Evolutionary conservation across 2,888 invertebrate genomes (phyloP), one percentile per base, ranked within the genome.

Genomic region (Dermolepida albohirtum): DNA sequence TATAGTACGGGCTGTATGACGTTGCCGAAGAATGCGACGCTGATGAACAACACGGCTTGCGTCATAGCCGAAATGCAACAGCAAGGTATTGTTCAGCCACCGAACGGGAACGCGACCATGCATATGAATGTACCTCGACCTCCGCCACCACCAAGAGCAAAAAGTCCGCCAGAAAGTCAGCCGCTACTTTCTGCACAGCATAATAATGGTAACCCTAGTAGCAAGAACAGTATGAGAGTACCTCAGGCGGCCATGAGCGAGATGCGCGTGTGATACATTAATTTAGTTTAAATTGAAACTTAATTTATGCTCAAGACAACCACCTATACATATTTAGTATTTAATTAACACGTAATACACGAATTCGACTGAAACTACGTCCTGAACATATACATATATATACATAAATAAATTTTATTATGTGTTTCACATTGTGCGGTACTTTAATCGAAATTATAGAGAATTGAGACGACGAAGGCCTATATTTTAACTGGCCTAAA

Each of bases 161-260:
- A 86, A 76, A 87, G 86, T 74, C 86, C 87, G 6, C 85, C 86
- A n/a, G 86, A 88, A 76, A 86, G 84, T 65, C 88, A 87, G 75
- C 87, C 87, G 5, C 80, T 87, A 66, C 80, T 87, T 57, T 79
- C 81, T 29, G 77, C 85, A 83, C 79, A 79, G 63, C 78, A 85
- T 83, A 80, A 80, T 66, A 76, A 73, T 71, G 77, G 79, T 34
- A 76, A 73, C 70, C 77, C 79, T 41, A 22, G 22, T 22, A 81
- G 82, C 41, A 84, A 84, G 67, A 86, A 87, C 69, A 85, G 86
- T 69, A 86, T 89, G 78, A 87, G 87, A 81, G 89, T 92, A 82
- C 92, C 92, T 59, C 92, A 93, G 81, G 93, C 93, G 74, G 92
- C 93, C 71, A 93, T 94, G 85, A 93, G 92, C 82, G 94, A 94